Base-by-base conservation (phyloP, 2,888 invertebrate genomes). In the Phorcus lineatus region DNA sequence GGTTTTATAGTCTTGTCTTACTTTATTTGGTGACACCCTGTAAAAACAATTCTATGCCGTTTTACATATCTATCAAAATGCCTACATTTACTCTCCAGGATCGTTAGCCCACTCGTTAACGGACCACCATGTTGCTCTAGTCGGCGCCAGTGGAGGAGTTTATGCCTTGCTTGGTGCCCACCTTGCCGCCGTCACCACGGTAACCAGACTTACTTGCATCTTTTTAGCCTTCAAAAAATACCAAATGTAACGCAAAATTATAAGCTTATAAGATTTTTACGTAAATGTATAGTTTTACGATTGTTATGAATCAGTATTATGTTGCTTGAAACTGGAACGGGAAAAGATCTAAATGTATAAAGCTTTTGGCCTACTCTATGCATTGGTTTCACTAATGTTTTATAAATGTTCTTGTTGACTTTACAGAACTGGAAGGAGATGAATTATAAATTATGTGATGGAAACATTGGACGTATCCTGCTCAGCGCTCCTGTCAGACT, bases 361-460 rank as follows among this genome's bases (percentile, higher is more conserved):
- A 36, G 36, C 2, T 4, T 36, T 36, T 36, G 36, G 7, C 36
- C 7, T 4, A 36, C n/a, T n/a, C n/a, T n/a, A n/a, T n/a, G n/a
- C n/a, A n/a, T n/a, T 36, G 7, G 7, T 36, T 4, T 36, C 7
- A 36, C 2, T 36, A 36, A 36, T 36, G 7, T 36, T 36, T 36
- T 36, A 36, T 36, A 36, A 36, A 36, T 4, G 2, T 7, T 36
- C 36, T 36, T 36, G 36, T 36, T 36, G 4, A 36, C 7, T 4
- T 94, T 94, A 53, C 94, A 97, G 97, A 99, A 99, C 93, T 99
- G 98, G 97, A 94, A 95, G 19, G 98, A 99, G 94, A 99, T 99
- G 99, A 97, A 98, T 90, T 97, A 96, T 92, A 97, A 97, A 0
- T 95, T 96, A 85, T 94, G 91, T 86, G 89, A 91, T n/a, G 90